Base-by-base conservation (phyloP, 2,888 invertebrate species). In the Lithophane ornitopus region DNA sequence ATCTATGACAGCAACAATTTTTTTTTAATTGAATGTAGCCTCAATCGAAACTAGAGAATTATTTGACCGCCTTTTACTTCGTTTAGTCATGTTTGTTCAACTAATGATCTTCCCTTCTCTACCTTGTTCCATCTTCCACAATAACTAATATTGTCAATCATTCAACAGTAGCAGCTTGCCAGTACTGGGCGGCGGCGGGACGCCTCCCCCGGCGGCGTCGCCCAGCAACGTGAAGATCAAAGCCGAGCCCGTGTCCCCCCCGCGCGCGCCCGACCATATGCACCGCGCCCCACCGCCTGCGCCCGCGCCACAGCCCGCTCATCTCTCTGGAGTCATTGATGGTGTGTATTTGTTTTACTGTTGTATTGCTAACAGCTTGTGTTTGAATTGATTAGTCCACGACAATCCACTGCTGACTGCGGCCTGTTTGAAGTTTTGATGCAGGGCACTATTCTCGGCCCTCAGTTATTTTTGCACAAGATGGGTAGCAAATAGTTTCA, bases 191-290 rank as follows among this genome's bases (percentile, higher is more conserved):
- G 98, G 98, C 90, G 95, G 95, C 11, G 95, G 96, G 26, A 95
- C 96, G 34, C 97, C 97, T 22, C 98, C 98, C 14, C 98, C 98
- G 74, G 97, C 98, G 78, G 97, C 97, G 87, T 98, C 98, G 88
- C 98, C 98, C 49, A 97, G 98, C 92, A 98, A 98, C 89, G 98
- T 99, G 87, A 98, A 98, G 95, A 98, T 99, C 93, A 99, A 99
- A 96, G 98, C 99, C 89, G 99, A 99, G 94, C 99, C 99, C 44
- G 99, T 99, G 92, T 99, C 99, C 87, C 99, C 99, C 62, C 99
- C 99, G 6, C 97, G 99, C 83, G 99, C 98, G 90, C 96, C 95
- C 0, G 98, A 98, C 89, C 98, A 98, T 92, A 93, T 95, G 90
- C 97, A 97, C 84, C 96, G 96, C 84, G 96, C 92, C n/a, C 95